A percentile compares a stretch with the other conserved stretches of the same genome.
These are phyloP conservation scores for Acromyrmex heyeri DNA, from an alignment of 1,140 invertebrate species.

Conservation along the genomic window DNA sequence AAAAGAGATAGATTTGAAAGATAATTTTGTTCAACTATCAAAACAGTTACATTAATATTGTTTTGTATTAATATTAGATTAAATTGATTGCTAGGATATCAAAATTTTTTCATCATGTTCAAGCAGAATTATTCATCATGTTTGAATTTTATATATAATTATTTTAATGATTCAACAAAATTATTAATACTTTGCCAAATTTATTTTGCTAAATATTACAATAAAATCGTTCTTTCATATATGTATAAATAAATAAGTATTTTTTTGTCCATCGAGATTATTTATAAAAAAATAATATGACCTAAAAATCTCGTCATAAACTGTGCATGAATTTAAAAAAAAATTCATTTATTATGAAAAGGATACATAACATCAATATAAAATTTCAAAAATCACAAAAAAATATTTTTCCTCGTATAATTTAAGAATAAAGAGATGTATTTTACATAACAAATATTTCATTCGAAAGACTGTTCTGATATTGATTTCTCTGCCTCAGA, in stretches of 20 bases:
- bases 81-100: too few species aligned
- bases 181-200: too few species aligned
- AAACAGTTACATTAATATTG: too few species aligned
- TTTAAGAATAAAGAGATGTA: not conserved
- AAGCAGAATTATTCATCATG: too few species aligned
- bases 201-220: too few species aligned
- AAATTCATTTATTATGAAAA: not conserved
- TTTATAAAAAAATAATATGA: conserved; percentile 10
- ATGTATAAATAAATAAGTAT: not conserved
- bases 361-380: not conserved
- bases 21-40: too few species aligned
- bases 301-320: not conserved
- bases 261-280: not conserved
- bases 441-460: not conserved
- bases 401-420: not conserved
- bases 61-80: too few species aligned
- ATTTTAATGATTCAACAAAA: too few species aligned
- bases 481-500: not conserved
- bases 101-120: too few species aligned
- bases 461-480: conserved; percentile 4
- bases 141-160: too few species aligned
- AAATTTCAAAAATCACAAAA: not conserved
- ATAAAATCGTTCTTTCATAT: too few species aligned
- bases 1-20: too few species aligned
- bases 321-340: not conserved